These are phyloP conservation scores for Eilema griseolum DNA, from an alignment of 2,888 invertebrate species.

Conservation along the genomic window DNA sequence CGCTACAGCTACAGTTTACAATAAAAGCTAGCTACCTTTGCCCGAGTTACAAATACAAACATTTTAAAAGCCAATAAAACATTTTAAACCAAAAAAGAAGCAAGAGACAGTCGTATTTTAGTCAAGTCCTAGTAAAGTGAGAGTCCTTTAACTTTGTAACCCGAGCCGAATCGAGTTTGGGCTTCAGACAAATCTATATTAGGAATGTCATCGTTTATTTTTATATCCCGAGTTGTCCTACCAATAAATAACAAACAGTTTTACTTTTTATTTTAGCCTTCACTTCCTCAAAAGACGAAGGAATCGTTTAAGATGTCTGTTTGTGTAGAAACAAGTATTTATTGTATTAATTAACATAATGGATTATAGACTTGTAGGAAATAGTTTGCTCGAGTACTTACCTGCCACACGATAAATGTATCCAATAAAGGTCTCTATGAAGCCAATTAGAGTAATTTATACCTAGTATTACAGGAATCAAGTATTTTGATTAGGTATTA, in stretches of 20 bases:
- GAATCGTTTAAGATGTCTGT: conserved; percentile 23
- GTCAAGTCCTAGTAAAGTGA: conserved; percentile 23
- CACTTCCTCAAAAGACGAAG: conserved; percentile 30
- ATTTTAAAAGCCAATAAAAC: conserved; percentile 5
- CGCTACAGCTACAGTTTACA: not conserved
- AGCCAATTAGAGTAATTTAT: not conserved
- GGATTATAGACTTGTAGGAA: conserved; percentile 7
- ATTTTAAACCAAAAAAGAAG: conserved; percentile 7
- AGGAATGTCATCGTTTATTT: conserved; percentile 46
- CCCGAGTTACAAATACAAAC: not conserved
- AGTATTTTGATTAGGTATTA: not conserved
- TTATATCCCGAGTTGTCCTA: conserved; percentile 43
- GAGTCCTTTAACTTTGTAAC: conserved; percentile 27
- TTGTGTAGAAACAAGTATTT: conserved; percentile 22
- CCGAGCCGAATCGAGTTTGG: conserved; percentile 22
- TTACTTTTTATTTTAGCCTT: conserved; percentile 40
- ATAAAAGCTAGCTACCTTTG: not conserved
- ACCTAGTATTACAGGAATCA: not conserved
- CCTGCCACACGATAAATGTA: not conserved
- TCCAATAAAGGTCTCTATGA: not conserved
- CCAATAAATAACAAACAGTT: conserved; percentile 45
- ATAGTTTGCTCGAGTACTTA: conserved; percentile 14
- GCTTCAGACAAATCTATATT: conserved; percentile 40
- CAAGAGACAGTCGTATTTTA: conserved; percentile 15
- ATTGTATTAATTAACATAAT: conserved; percentile 25